Conservation (phyloP, 2,797 vertebrate species). For the Oryzias dopingdopingensis region DNA sequence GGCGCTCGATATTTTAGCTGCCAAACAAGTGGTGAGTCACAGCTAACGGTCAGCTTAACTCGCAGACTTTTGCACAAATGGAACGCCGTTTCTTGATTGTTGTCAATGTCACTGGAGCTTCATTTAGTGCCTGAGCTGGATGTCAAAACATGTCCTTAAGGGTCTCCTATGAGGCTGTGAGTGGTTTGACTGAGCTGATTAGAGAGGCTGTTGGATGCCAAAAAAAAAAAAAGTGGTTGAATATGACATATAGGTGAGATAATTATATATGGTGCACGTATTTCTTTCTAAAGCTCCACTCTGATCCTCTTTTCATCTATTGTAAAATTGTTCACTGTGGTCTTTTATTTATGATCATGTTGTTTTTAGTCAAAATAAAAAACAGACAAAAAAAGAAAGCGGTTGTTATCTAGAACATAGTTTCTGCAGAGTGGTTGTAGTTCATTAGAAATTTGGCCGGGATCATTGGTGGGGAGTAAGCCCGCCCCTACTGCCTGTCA, state of each 20-base stretch:
- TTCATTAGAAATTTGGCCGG: too few relatives aligned
- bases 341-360: too few relatives aligned
- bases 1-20: conserved; percentile 38
- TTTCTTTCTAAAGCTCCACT: too few relatives aligned
- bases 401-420: too few relatives aligned
- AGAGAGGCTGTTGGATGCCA: conserved; percentile 24
- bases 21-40: conserved; percentile 65
- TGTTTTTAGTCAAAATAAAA: too few relatives aligned
- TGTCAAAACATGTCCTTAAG: conserved; percentile 63
- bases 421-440: too few relatives aligned
- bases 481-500: too few relatives aligned
- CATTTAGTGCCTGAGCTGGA: conserved; percentile 53
- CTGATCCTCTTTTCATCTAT: too few relatives aligned
- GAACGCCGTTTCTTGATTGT: conserved; percentile 59
- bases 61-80: conserved; percentile 62
- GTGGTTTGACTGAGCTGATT: conserved; percentile 44
- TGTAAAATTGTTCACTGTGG: too few relatives aligned
- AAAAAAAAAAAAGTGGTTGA: conserved; percentile 10
- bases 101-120: conserved; percentile 47
- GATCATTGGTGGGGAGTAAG: too few relatives aligned
- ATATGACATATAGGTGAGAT: conserved; percentile 15
- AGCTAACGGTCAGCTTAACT: conserved; percentile 60
- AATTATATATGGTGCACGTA: conserved; percentile 4
- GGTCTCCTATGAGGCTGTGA: conserved; percentile 25
- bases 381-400: too few relatives aligned